Base-by-base conservation (phyloP, 1,140 invertebrate genomes). In the Lordiphosa stackelbergi region DNA sequence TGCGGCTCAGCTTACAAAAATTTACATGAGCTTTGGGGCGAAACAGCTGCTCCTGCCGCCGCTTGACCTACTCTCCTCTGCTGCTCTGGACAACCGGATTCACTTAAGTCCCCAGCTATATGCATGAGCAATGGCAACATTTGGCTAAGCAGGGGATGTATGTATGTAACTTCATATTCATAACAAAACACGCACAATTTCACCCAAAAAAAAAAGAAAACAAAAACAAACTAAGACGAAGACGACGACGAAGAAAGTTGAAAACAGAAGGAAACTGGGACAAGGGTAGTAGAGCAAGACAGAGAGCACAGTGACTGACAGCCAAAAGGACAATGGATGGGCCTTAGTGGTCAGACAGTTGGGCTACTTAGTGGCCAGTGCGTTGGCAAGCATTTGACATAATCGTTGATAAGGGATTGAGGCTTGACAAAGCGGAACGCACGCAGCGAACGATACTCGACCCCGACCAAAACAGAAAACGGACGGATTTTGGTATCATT, bases 361-460 rank as follows among this genome's bases (percentile, higher is more conserved):
- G 38, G 62, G 66, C 70, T 70, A 73, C 75, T 73, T 69, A 73
- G 69, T 78, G 74, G 74, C 53, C 69, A 16, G 16, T 16, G 16
- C 16, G 16, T 16, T 16, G 16, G 16, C 16, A 69, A 69, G 38
- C 57, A 60, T 79, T 79, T 81, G 74, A 79, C 74, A 79, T 81
- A 79, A 79, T 70, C 66, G 77, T 73, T 81, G 75, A 81, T 79
- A 59, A 79, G 75, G 75, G 75, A 81, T 68, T 70, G 61, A 24
- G 43, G 43, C 55, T 31, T 16, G 42, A 34, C 49, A 58, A 68
- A 73, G 12, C 60, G 10, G 6, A 57, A 13, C n/a, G n/a, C n/a
- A n/a, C n/a, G n/a, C n/a, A n/a, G n/a, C n/a, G n/a, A n/a, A n/a
- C 10, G 9, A 28, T 46, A 40, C 2, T 5, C 13, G 16, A 22